Evolutionary conservation across 2,797 vertebrate species (phyloP).

Genomic region (Ibycter americanus): DNA sequence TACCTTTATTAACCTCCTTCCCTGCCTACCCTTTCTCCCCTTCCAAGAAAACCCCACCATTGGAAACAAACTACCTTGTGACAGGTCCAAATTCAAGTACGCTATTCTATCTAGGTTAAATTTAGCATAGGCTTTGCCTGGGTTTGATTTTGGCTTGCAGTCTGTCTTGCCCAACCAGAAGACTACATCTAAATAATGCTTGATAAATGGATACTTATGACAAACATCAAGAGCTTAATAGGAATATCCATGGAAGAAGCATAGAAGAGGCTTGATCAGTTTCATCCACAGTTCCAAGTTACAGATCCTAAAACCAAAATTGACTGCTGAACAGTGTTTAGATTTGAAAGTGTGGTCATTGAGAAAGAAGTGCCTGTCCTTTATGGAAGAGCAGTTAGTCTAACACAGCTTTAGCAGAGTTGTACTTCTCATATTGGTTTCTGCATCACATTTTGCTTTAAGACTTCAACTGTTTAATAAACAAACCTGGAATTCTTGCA

Average conservation of each 20-base stretch:
- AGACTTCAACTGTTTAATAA: neutral
- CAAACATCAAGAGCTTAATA: neutral
- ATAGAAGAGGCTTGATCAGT: neutral
- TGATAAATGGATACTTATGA: neutral
- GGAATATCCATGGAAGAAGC: neutral
- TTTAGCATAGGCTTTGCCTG: conserved; percentile 2
- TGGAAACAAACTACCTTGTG: neutral
- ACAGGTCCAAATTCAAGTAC: neutral
- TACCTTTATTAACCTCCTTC: neutral
- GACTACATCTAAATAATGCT: neutral
- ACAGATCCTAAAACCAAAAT: neutral
- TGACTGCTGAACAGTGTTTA: neutral
- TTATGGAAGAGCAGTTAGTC: neutral
- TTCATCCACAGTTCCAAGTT: neutral
- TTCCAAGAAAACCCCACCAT: neutral
- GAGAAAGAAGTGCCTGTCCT: neutral
- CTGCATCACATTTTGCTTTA: neutral
- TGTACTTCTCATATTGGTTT: neutral
- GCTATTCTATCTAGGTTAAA: neutral
- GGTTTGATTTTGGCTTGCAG: neutral
- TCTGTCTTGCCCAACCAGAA: neutral
- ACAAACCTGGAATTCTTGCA: neutral
- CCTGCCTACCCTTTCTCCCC: neutral
- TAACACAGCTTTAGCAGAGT: neutral
- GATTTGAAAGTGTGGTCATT: neutral